Conservation (phyloP, 2,797 vertebrate genomes). For the Delichon dasypus region DNA sequence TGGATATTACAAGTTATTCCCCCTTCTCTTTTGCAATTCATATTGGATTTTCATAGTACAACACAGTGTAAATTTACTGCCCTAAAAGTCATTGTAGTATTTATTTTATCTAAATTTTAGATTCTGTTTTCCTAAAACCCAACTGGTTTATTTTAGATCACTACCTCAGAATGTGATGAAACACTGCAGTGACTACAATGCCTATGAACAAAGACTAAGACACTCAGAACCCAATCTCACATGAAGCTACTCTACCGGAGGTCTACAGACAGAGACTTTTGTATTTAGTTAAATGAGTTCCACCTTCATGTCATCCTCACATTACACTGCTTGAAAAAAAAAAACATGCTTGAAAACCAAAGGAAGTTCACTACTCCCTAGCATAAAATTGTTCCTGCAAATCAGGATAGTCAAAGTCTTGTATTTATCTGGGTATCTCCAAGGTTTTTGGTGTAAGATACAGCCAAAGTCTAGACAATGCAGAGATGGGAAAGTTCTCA, state of each 20-base stretch:
- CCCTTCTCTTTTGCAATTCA: neutral
- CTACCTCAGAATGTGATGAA: neutral
- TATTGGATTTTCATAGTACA: neutral
- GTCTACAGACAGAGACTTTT: neutral
- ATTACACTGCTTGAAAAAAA: neutral
- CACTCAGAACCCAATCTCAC: neutral
- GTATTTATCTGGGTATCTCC: neutral
- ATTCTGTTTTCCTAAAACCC: neutral
- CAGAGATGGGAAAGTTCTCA: constrained; percentile 14
- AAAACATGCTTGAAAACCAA: neutral
- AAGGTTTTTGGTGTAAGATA: neutral
- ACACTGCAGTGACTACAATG: neutral
- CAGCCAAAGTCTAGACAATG: constrained; percentile 28
- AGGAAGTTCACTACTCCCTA: neutral
- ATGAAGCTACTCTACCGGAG: neutral
- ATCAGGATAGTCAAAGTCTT: neutral
- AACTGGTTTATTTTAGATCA: neutral
- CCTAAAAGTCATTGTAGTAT: neutral
- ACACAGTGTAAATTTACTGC: neutral
- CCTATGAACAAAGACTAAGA: neutral
- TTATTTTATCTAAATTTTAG: neutral
- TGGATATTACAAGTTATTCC: neutral
- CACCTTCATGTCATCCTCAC: neutral
- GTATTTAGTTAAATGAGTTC: neutral
- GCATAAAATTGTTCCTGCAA: neutral